phyloP scores from a whole-genome alignment of 2,797 vertebrate genomes.

The Distichodus sexfasciatus region DNA sequence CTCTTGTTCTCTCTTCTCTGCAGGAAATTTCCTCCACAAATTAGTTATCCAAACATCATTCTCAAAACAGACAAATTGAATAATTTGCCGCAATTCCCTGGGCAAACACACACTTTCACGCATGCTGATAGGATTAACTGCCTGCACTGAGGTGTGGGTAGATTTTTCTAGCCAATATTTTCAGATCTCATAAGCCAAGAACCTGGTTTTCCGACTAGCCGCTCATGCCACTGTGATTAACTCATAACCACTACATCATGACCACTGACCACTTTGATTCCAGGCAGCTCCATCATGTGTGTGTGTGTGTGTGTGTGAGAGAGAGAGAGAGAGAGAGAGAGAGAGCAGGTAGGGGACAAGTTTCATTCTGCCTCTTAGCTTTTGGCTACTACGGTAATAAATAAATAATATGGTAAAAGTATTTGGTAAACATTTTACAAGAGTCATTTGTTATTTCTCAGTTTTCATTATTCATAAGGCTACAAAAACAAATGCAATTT shows the following conservation, averaged over 20 bases:
- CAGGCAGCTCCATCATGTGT: conserved; percentile 13
- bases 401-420: no score
- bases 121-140: conserved; percentile 66
- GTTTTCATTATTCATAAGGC: no score
- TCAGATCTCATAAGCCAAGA: conserved; percentile 60
- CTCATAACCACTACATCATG: conserved; percentile 25
- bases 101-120: conserved; percentile 62
- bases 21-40: conserved; percentile 63
- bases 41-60: conserved; percentile 61
- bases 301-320: neutral
- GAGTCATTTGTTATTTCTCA: no score
- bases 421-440: no score
- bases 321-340: neutral
- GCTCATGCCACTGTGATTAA: conserved; percentile 51
- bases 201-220: conserved; percentile 40
- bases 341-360: neutral
- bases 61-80: conserved; percentile 66
- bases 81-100: conserved; percentile 65
- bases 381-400: no score
- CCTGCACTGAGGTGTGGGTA: conserved; percentile 58
- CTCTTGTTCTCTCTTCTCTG: conserved; percentile 49
- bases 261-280: conserved; percentile 18
- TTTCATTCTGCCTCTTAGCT: no score
- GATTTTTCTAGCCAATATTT: conserved; percentile 45
- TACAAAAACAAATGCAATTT: no score